Base-by-base conservation (phyloP, 2,888 invertebrate genomes). In the Dynastes maya region DNA sequence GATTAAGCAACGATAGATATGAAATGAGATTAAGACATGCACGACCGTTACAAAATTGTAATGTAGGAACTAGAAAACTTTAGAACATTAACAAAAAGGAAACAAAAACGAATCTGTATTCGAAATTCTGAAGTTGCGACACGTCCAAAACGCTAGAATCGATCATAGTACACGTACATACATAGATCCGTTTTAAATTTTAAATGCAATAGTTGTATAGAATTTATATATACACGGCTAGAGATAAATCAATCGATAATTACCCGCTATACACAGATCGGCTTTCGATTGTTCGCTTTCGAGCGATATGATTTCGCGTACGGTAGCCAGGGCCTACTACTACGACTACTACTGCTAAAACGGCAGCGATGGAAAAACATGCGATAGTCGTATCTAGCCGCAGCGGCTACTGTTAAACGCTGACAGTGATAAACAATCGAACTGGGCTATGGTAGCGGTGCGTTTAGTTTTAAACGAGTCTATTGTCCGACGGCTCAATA, bases 401-500 rank as follows among this genome's bases (percentile, higher is more conserved):
- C 9, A 22, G 55, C 55, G 27, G 55, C 55, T 55, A 55, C 55
- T 55, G 55, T 55, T 55, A 55, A 55, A 16, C 55, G 55, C 55
- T 55, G 55, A 55, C 55, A 55, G 55, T 55, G 55, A 55, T 55
- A 55, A 22, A 55, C 55, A 55, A 55, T 55, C 55, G 22, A 22
- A 55, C 5, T 22, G 8, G 55, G 55, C 55, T 55, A 8, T 55
- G 45, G 45, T 45, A 22, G 16, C 55, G 22, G 55, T 16, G n/a
- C 55, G 22, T 22, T 55, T 45, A 45, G 45, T 45, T 72, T 72
- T 75, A 58, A 75, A 75, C 58, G 75, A 63, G 61, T 63, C 74
- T 61, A 75, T 75, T 75, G 75, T 75, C 75, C 29, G 55, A 45
- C 37, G 61, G 22, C n/a, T 55, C 55, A 55, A 22, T 4, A 8